Conservation (phyloP, 1,140 invertebrate genomes). For the Diploscapter pachys region DNA sequence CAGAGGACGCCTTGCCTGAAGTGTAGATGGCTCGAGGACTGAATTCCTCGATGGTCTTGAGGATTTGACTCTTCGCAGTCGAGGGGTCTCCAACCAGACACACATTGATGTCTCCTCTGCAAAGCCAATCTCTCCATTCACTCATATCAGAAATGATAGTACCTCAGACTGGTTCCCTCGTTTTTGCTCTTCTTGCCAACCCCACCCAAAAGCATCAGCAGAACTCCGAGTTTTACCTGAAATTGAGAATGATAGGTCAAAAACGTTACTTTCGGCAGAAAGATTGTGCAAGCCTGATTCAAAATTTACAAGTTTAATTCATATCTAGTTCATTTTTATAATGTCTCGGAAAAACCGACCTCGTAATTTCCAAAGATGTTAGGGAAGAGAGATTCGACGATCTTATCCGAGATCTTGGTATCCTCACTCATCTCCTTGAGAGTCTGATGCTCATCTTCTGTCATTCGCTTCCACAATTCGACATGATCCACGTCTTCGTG, state of each 20-base stretch:
- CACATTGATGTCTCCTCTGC: conserved; percentile 90
- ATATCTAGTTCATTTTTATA: background rate
- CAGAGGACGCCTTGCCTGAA: conserved; percentile 93
- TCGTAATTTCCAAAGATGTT: conserved; percentile 97
- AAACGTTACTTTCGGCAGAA: no score
- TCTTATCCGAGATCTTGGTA: conserved; percentile 83
- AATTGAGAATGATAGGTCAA: background rate
- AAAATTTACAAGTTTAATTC: background rate
- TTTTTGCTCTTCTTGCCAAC: conserved; percentile 83
- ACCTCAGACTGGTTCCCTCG: conserved; percentile 72
- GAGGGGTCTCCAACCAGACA: conserved; percentile 98
- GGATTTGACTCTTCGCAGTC: conserved; percentile 93
- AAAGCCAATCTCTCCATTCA: no score
- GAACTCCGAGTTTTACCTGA: conserved; percentile 78
- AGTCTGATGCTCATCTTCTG: conserved; percentile 87
- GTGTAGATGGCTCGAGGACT: conserved; percentile 93
- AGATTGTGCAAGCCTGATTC: no score
- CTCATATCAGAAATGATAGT: no score
- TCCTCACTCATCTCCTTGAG: conserved; percentile 88
- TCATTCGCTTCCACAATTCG: conserved; percentile 88
- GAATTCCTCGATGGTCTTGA: conserved; percentile 90
- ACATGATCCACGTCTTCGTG: conserved; percentile 81
- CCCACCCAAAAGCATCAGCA: conserved; percentile 95
- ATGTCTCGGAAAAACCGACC: conserved; percentile 54
- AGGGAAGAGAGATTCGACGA: conserved; percentile 88